These are phyloP conservation scores for Pardosa pseudoannulata DNA, from an alignment of 2,888 invertebrate genomes.

Conservation along the genomic window DNA sequence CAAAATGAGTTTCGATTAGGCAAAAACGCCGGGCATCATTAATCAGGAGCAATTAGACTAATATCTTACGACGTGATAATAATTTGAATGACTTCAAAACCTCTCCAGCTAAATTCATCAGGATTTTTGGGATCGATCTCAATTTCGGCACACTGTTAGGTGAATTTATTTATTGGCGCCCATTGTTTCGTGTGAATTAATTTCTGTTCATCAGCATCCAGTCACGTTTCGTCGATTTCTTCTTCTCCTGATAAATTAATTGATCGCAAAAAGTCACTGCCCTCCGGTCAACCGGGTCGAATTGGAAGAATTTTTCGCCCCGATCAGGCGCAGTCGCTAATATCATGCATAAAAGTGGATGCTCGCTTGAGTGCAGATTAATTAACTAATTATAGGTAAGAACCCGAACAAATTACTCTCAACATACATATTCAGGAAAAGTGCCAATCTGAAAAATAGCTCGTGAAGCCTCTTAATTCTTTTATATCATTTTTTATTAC, in stretches of 20 bases:
- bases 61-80: neutral
- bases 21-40: neutral
- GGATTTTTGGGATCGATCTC: constrained; percentile 16
- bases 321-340: neutral
- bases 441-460: too few relatives aligned
- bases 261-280: constrained; percentile 31
- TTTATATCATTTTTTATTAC: too few relatives aligned
- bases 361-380: neutral
- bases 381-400: constrained; percentile 4
- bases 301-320: neutral
- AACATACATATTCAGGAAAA: neutral
- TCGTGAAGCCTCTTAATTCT: too few relatives aligned
- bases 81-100: neutral
- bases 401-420: neutral
- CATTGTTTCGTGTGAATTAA: neutral
- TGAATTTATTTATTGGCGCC: constrained; percentile 34
- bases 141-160: constrained; percentile 43
- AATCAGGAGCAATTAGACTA: neutral
- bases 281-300: neutral
- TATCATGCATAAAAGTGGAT: neutral
- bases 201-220: constrained; percentile 15
- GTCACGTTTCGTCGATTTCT: constrained; percentile 62
- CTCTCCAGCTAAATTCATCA: neutral
- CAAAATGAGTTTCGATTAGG: neutral
- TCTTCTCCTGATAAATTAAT: constrained; percentile 61